Evolutionary conservation across 2,113 vertebrate genomes (phyloP), one percentile per base, ranked within the genome.

Genomic region (Chaetodon trifascialis): DNA sequence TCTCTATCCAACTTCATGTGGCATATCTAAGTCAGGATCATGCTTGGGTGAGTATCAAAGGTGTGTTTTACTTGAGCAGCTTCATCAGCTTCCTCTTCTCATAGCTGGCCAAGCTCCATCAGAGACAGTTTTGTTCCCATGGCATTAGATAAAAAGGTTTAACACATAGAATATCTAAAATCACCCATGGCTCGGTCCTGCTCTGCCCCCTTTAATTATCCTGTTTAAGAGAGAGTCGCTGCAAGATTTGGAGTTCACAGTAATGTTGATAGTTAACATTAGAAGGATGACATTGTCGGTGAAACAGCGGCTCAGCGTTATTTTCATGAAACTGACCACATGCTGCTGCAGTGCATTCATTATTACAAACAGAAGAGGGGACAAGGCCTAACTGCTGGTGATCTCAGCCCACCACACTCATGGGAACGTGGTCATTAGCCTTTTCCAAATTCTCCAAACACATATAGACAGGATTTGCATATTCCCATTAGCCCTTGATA

Each of bases 131-230:
- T 79, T 17, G 82, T 60, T 56, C 67, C 64, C 62, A 36, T 75
- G 77, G 79, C 73, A 70, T 49, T 49, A 78, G 76, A 69, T 73
- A 67, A 86, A 88, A 44, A 73, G 21, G 52, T 88, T 88, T 77
- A 84, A 42, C 58, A 84, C 58, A 55, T 46, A 75, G 59, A 85
- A 76, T 81, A 82, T 76, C 64, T 74, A 40, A 79, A 85, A 72
- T 80, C 47, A 84, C 68, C 19, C 21, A 19, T 0, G 15, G 23
- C 46, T 46, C 23, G 23, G 30, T 82, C 66, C 79, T 79, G 23
- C 58, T 70, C 44, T n/a, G 40, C 8, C 2, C 5, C 58, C 58
- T 16, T 30, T 74, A 7, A 85, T 87, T 79, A 85, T 81, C 81
- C 65, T 47, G 30, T 73, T 4, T 47, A 15, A 30, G 34, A 23